Base-by-base conservation (phyloP, 2,888 invertebrate species). In the Notodonta ziczac region DNA sequence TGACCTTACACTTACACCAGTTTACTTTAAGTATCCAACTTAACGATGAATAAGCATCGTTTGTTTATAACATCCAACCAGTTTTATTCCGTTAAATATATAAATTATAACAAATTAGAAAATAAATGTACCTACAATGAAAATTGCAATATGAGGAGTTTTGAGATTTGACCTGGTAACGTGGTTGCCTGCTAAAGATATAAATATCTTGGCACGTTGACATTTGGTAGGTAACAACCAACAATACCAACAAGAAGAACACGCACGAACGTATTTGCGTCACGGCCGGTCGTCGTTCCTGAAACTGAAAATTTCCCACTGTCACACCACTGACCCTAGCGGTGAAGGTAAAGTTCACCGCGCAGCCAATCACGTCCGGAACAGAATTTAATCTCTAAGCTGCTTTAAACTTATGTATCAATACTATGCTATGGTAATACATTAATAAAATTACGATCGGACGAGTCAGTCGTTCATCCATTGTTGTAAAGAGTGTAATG, bases 211-310 rank as follows among this genome's bases (percentile, higher is more conserved):
- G 86, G 86, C 83, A 83, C 75, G 70, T 74, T 73, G 69, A 68
- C 69, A 68, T 68, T 76, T 68, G 67, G 72, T 77, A 67, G 67
- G 75, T 73, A 68, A 74, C 69, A 70, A 69, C 72, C 73, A 71
- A 74, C 69, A 76, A 73, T 72, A 66, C 67, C 63, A 66, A 69
- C 70, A 75, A 69, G 69, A 76, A 74, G 75, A 80, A 76, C 77
- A 76, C 83, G 85, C 85, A 83, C 69, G 60, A 62, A 56, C 59
- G 59, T 66, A 65, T 68, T 78, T 83, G 74, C 87, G 88, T 90
- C 90, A 91, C 71, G 88, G 85, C 68, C 86, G 86, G 85, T 85
- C 86, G 81, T 80, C 80, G 86, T 81, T 86, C 87, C 83, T 90
- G 86, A 88, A 88, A 81, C 72, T 66, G 76, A 81, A 81, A 80